Evolutionary conservation across 2,113 vertebrate genomes (phyloP), one percentile per base, ranked within the genome.

Genomic region (Melierax canorus): DNA sequence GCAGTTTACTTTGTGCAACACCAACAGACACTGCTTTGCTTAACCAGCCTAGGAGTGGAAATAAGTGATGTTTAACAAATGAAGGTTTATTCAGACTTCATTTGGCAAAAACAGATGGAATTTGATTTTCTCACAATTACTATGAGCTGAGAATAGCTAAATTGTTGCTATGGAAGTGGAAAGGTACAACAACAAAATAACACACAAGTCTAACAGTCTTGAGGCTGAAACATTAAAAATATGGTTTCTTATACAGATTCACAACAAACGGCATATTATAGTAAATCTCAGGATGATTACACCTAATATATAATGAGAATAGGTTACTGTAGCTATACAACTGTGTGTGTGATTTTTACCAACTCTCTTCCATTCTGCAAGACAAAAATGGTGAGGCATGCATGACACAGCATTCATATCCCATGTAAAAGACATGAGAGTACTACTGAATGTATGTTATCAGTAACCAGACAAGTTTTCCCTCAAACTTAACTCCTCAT

Each of bases 91-190:
- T 76, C 64, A 79, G 74, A 73, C 22, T 95, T 96, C 45, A 38
- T 62, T 95, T 73, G 26, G 78, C 78, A 83, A 92, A 96, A 94
- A 9, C 67, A 77, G 88, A 77, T 74, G 50, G 63, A 77, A 94
- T 83, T 80, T 83, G 3, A 74, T 88, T 92, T 96, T 86, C 62
- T 90, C 72, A 84, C 59, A 77, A 88, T 50, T 73, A 86, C 32
- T 71, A 38, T 15, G 23, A 77, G 59, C 74, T 90, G 34, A 85
- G 66, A 92, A 95, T 80, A 94, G 34, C 81, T 86, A 55, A 90
- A 94, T 93, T 93, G 88, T 94, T 94, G 75, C 86, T 92, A 86
- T 86, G 75, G 92, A 83, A 86, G 67, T 90, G 18, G 38, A 71
- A 90, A 92, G 36, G 75, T 79, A 55, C 45, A 74, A 90, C n/a